Evolutionary conservation across 2,797 vertebrate species (phyloP).

Genomic region (Hemibagrus guttatus): DNA sequence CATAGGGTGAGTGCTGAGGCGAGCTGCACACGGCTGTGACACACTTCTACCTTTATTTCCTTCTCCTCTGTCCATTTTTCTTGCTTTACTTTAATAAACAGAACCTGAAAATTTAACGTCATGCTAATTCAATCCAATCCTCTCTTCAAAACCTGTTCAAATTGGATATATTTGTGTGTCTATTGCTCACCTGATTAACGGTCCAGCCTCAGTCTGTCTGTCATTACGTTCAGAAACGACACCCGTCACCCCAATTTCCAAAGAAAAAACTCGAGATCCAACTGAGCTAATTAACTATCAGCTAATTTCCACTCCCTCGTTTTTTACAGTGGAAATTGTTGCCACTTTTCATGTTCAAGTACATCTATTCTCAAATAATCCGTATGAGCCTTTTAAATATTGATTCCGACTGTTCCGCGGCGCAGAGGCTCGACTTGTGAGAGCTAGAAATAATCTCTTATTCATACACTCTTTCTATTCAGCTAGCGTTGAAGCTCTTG

Average conservation of each 20-base stretch:
- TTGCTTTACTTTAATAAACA: not conserved
- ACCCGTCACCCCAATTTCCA: not conserved
- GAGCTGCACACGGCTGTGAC: not conserved
- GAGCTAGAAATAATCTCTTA: not conserved
- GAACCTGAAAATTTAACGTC: not conserved
- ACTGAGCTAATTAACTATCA: not conserved
- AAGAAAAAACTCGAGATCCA: not conserved
- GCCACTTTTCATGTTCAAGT: not conserved
- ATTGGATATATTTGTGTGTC: not conserved
- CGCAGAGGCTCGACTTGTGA: not conserved
- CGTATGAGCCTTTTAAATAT: not conserved
- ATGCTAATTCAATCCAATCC: not conserved
- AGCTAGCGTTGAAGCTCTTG: not conserved
- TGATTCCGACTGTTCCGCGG: not conserved
- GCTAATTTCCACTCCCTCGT: not conserved
- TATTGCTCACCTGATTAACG: slow-evolving; percentile 8
- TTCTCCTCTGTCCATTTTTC: not conserved
- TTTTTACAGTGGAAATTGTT: not conserved
- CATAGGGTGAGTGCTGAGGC: not conserved
- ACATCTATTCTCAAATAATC: not conserved
- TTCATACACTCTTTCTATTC: not conserved
- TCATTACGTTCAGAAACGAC: not conserved
- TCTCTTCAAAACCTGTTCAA: not conserved
- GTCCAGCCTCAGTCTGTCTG: not conserved
- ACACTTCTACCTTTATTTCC: not conserved